Evolutionary conservation across 2,888 invertebrate genomes (phyloP), one percentile per base, ranked within the genome.

Genomic region (Apotomis turbidana): DNA sequence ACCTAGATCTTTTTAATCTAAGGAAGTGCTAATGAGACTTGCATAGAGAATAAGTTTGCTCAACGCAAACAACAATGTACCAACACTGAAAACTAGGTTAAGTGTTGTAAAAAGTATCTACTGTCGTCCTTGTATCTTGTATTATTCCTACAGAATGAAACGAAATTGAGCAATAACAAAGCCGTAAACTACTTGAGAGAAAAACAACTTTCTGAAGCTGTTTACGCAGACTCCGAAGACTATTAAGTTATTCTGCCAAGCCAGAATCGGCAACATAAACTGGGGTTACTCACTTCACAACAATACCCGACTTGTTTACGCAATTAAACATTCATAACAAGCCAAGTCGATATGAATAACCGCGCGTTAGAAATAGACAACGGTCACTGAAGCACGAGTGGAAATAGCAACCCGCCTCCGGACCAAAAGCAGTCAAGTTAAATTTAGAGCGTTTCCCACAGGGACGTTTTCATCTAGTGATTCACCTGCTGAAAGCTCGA

Each of bases 401-500:
- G 88, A 92, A 91, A 93, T 92, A 92, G 91, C 87, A 85, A 87
- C 86, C 90, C 91, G 91, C 92, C 91, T 92, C 90, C 90, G 87
- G 88, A 93, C 93, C 93, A 93, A 93, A 93, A 93, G 88, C 80
- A 91, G 93, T 90, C 88, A 91, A 90, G 90, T 87, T 92, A 93
- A 92, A 87, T 87, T 87, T 93, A 92, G 91, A 86, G 84, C 81
- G 87, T 86, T 87, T 85, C 87, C 85, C 87, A 87, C 88, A 87
- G 89, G 87, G 89, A 89, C 91, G 91, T 87, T 93, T 93, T 88
- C 85, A 90, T 90, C 88, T 79, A 81, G 85, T 93, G 93, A 93
- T 91, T 93, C 93, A 93, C 93, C 93, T 93, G 93, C 87, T 87
- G 90, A 89, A 91, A 89, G 89, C 91, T 89, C 92, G 92, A 93